Conservation (phyloP, 2,113 vertebrate genomes). For the Nibea coibor region DNA sequence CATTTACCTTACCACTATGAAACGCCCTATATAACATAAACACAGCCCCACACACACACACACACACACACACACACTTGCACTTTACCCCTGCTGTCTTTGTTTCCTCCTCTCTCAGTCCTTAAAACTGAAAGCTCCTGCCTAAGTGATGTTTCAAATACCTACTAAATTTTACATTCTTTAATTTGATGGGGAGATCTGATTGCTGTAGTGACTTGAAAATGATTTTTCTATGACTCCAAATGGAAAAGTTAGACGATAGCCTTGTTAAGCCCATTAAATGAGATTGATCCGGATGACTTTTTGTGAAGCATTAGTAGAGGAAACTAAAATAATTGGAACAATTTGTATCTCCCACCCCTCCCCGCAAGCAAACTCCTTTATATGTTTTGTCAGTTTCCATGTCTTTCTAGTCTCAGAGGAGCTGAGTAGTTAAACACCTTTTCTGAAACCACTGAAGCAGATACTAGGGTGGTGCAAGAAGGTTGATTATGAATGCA, state of each 20-base stretch:
- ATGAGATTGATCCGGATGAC: neutral
- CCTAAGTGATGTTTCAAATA: neutral
- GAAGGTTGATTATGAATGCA: conserved; percentile 71
- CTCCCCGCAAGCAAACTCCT: neutral
- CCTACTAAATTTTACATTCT: neutral
- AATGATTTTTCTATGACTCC: neutral
- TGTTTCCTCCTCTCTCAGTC: conserved; percentile 1
- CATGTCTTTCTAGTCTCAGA: conserved; percentile 19
- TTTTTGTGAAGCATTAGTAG: neutral
- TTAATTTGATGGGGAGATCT: neutral
- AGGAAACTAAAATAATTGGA: conserved; percentile 12
- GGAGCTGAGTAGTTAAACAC: conserved; percentile 37
- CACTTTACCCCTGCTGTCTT: neutral
- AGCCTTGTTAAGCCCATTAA: neutral
- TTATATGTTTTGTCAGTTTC: conserved; percentile 20
- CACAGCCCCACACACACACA: neutral
- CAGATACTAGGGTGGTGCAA: neutral
- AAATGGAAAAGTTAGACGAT: neutral
- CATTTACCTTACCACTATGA: conserved; percentile 37
- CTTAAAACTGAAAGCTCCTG: neutral
- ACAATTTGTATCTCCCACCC: neutral
- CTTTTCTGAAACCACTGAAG: conserved; percentile 42
- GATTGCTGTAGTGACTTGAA: neutral
- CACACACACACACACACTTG: neutral
- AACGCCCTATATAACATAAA: conserved; percentile 38